Evolutionary conservation across 2,888 invertebrate species (phyloP), one percentile per base, ranked within the genome.

Genomic region (Papilio elwesi): DNA sequence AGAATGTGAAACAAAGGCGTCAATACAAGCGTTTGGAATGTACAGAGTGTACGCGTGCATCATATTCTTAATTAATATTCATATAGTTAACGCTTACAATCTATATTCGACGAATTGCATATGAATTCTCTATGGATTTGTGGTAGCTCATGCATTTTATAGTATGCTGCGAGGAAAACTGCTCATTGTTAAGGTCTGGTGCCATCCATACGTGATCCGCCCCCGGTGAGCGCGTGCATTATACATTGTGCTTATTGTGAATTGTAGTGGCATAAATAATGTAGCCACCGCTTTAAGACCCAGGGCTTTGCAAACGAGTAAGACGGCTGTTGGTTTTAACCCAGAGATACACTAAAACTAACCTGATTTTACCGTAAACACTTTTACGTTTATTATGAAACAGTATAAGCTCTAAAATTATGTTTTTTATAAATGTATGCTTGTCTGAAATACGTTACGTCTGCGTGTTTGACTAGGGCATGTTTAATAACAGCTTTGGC

Each of bases 61-160:
- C 77, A 81, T 79, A 76, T 80, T 73, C 72, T 81, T 81, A 82
- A 87, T 88, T 86, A 88, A 88, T 89, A 90, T 91, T 90, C 89
- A 88, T 81, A 80, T 79, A 81, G 83, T 81, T 84, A 83, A 81
- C 82, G 81, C 80, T 77, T 82, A 87, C 86, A 85, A 87, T 87
- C 81, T 84, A 82, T 79, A 84, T 87, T 89, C 79, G 84, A 85
- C 86, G 86, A 89, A 89, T 81, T 81, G 80, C 88, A 90, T 88
- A 87, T 86, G 84, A 86, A 88, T 86, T 83, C 82, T 83, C 83
- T 85, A 86, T 85, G 86, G 84, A 83, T 89, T 84, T 86, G 84
- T 82, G 79, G 85, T 84, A 80, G 79, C 83, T 85, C 84, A 84
- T 90, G 87, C 87, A 88, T 88, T 87, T 86, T 84, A 83, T 86